Evolutionary conservation across 2,888 invertebrate genomes (phyloP).

Genomic region (Ecliptopera silaceata): DNA sequence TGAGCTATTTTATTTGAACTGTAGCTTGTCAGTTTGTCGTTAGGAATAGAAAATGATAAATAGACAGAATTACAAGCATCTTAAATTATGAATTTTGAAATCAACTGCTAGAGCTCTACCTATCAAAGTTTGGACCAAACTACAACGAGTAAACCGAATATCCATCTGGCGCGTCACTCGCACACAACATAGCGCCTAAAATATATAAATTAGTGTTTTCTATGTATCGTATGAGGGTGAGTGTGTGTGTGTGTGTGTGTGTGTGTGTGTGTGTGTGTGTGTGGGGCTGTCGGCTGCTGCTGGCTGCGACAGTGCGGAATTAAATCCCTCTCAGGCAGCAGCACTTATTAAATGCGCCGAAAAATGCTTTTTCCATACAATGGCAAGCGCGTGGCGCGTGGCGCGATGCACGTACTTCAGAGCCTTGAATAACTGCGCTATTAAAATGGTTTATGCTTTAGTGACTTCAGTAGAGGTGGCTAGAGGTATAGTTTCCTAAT

Average conservation of each 20-base stretch:
- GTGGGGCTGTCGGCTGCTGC: conserved; percentile 52
- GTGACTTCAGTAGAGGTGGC: too few relatives aligned
- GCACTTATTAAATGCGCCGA: conserved; percentile 72
- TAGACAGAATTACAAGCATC: too few relatives aligned
- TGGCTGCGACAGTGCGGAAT: conserved; percentile 69
- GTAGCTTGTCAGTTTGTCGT: too few relatives aligned
- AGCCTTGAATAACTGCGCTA: not conserved
- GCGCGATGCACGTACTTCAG: conserved; percentile 6
- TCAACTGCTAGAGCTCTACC: too few relatives aligned
- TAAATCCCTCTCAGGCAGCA: conserved; percentile 60
- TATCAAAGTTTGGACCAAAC: too few relatives aligned
- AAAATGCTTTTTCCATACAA: conserved; percentile 69
- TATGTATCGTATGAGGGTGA: conserved; percentile 30
- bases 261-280: conserved; percentile 32
- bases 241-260: conserved; percentile 51
- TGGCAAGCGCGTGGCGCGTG: conserved; percentile 39
- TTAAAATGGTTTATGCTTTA: too few relatives aligned
- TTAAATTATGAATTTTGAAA: too few relatives aligned
- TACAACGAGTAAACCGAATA: too few relatives aligned
- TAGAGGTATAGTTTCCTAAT: too few relatives aligned
- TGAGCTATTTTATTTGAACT: not conserved
- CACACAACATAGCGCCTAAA: too few relatives aligned
- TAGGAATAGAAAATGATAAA: too few relatives aligned
- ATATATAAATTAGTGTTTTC: conserved; percentile 2
- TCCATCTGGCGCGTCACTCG: too few relatives aligned